These are phyloP conservation scores for Drusus annulatus DNA, from an alignment of 1,140 invertebrate species.

Conservation along the genomic window DNA sequence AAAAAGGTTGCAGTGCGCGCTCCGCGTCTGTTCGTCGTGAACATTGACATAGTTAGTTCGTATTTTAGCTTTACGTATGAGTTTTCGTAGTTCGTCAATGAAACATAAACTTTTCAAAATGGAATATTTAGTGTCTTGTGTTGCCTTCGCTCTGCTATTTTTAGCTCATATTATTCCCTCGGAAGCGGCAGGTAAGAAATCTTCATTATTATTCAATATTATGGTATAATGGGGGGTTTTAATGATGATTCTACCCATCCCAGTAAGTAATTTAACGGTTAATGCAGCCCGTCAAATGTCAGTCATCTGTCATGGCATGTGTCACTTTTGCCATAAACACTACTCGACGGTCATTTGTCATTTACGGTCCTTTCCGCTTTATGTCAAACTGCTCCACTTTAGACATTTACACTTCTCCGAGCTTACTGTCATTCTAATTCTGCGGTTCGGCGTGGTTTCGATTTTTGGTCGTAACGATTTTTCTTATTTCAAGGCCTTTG, in stretches of 20 bases:
- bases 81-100: slow-evolving; percentile 47
- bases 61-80: slow-evolving; percentile 51
- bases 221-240: background rate
- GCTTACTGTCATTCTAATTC: background rate
- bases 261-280: slow-evolving; percentile 9
- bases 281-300: slow-evolving; percentile 47
- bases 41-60: slow-evolving; percentile 50
- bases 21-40: slow-evolving; percentile 44
- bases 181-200: slow-evolving; percentile 50
- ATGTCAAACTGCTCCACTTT: background rate
- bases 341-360: background rate
- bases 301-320: slow-evolving; percentile 50
- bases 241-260: slow-evolving; percentile 19
- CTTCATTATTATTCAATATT: slow-evolving; percentile 10
- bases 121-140: slow-evolving; percentile 57
- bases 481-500: slow-evolving; percentile 47
- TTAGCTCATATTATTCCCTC: slow-evolving; percentile 54
- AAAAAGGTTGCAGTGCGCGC: slow-evolving; percentile 50
- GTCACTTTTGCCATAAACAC: slow-evolving; percentile 45
- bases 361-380: too few relatives aligned
- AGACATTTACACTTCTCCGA: background rate
- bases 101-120: slow-evolving; percentile 54
- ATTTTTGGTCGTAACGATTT: slow-evolving; percentile 46
- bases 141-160: slow-evolving; percentile 54
- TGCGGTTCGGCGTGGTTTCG: slow-evolving; percentile 12